Percentiles rank a stretch among this genome's conserved stretches.
Evolutionary conservation across 2,797 vertebrate species (phyloP).

Genomic region (Poecilia velifera): DNA sequence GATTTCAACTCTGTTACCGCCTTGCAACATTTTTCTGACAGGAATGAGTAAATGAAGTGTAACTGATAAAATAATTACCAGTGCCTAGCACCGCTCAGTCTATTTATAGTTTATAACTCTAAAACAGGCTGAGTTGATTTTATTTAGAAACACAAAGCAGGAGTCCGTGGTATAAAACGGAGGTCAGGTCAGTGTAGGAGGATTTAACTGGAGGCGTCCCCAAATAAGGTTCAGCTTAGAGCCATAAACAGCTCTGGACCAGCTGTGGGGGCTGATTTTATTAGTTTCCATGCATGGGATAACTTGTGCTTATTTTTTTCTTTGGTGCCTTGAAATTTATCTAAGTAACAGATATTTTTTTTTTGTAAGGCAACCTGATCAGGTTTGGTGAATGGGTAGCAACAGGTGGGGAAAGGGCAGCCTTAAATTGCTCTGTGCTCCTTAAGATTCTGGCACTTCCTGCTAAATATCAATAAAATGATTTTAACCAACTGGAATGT

Average conservation of each 20-base stretch:
- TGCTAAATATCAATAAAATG: not conserved
- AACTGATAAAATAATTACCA: not conserved
- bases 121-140: not conserved
- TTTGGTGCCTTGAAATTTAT: not conserved
- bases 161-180: not conserved
- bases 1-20: not conserved
- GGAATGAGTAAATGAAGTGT: not conserved
- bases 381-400: not conserved
- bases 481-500: not conserved
- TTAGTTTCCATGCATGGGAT: not conserved
- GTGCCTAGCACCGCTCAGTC: not conserved
- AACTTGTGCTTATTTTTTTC: not conserved
- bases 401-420: not conserved
- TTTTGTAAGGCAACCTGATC: not conserved
- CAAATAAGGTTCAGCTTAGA: not conserved
- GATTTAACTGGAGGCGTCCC: not conserved
- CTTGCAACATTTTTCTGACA: not conserved
- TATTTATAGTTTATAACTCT: not conserved
- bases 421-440: not conserved
- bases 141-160: not conserved
- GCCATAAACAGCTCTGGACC: not conserved
- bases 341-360: too few species aligned
- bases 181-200: not conserved
- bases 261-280: not conserved
- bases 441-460: not conserved